phyloP scores from a whole-genome alignment of 1,140 invertebrate genomes.

The Matsumurasca onukii region DNA sequence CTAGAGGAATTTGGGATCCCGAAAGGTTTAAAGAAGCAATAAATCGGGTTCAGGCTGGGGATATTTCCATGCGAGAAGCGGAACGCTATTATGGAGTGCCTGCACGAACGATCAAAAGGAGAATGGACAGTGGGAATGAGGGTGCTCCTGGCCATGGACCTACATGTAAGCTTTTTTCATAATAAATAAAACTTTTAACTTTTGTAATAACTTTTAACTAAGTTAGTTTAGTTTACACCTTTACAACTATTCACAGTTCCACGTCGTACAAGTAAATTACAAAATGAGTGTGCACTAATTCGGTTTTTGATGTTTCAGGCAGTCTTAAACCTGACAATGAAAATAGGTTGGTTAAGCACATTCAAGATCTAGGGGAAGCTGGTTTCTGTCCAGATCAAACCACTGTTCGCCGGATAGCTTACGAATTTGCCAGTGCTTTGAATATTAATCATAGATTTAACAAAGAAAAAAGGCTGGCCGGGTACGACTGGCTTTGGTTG shows the following conservation, averaged over 20 bases:
- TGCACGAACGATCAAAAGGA: background rate
- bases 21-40: constrained; percentile 23
- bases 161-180: background rate
- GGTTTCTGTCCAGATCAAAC: background rate
- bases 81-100: constrained; percentile 26
- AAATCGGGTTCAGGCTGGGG: constrained; percentile 10
- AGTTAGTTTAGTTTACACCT: too few relatives aligned
- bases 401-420: background rate
- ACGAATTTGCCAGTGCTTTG: background rate
- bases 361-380: background rate
- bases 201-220: too few relatives aligned
- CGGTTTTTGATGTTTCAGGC: background rate
- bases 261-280: background rate
- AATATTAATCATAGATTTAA: background rate
- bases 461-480: background rate
- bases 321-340: background rate
- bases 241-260: background rate
- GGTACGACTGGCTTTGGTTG: background rate
- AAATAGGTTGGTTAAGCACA: background rate
- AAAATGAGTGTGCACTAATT: background rate
- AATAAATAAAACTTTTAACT: background rate
- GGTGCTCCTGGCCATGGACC: background rate
- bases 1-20: constrained; percentile 15
- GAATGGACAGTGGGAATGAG: background rate
- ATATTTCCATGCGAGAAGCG: constrained; percentile 8